Conservation (phyloP, 2,113 vertebrate genomes). For the Hystrix brachyura region DNA sequence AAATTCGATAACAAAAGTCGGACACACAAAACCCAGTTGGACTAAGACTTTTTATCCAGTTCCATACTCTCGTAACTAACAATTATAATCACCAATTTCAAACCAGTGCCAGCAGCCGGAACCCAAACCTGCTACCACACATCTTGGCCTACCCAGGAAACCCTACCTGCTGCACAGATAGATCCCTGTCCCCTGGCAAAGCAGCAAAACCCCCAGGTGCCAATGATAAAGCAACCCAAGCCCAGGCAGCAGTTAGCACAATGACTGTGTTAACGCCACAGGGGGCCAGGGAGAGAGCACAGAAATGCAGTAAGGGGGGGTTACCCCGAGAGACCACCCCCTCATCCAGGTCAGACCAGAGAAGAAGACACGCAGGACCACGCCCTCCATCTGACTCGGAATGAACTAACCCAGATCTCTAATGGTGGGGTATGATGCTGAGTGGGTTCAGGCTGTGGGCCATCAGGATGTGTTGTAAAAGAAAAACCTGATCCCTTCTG, state of each 20-base stretch:
- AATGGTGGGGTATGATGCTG: background rate
- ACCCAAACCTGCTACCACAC: rapidly evolving
- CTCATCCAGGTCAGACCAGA: background rate
- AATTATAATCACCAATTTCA: background rate
- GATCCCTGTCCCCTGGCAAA: rapidly evolving
- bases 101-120: rapidly evolving
- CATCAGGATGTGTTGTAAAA: background rate
- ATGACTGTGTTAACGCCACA: background rate
- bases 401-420: constrained; percentile 10
- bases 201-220: background rate
- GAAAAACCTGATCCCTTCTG: background rate
- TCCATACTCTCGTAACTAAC: rapidly evolving
- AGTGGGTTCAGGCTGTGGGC: background rate
- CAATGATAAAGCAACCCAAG: background rate
- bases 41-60: constrained; percentile 12
- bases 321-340: background rate
- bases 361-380: background rate
- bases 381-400: background rate
- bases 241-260: background rate
- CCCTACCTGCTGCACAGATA: rapidly evolving
- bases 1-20: background rate
- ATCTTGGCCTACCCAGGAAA: background rate
- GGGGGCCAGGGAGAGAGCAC: background rate
- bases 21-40: background rate
- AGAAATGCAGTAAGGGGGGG: background rate